Evolutionary conservation across 35 echinoderm and acorn worm genomes (phyloP).

Genomic region (Apostichopus californicus): DNA sequence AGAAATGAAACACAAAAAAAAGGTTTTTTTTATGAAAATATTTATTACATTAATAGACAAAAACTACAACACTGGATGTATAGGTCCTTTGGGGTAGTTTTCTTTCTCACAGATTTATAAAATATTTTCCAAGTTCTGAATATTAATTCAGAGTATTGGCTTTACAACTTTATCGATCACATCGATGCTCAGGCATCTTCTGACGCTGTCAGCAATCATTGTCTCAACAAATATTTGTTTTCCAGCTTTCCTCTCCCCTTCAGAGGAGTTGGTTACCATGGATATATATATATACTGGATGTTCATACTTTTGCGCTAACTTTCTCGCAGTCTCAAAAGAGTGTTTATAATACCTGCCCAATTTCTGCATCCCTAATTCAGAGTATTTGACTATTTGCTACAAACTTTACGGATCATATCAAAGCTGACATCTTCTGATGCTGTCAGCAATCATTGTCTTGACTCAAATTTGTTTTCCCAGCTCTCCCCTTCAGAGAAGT

Average conservation of each 20-base stretch:
- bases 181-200: background rate
- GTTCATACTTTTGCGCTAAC: no score
- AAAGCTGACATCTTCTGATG: slow-evolving; percentile 5
- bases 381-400: background rate
- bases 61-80: no score
- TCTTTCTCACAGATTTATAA: no score
- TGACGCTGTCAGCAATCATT: slow-evolving; percentile 25
- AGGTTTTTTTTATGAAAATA: no score
- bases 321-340: no score
- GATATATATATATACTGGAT: background rate
- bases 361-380: background rate
- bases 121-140: background rate
- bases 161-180: background rate
- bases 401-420: background rate
- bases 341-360: background rate
- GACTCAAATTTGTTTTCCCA: background rate
- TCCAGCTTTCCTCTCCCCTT: background rate
- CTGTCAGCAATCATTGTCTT: slow-evolving; percentile 24
- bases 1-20: no score
- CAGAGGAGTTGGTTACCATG: slow-evolving; percentile 28
- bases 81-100: no score
- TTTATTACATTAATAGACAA: no score
- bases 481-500: background rate
- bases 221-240: background rate
- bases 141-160: background rate